Conservation (phyloP, 2,113 vertebrate genomes). For the Muntiacus reevesi region DNA sequence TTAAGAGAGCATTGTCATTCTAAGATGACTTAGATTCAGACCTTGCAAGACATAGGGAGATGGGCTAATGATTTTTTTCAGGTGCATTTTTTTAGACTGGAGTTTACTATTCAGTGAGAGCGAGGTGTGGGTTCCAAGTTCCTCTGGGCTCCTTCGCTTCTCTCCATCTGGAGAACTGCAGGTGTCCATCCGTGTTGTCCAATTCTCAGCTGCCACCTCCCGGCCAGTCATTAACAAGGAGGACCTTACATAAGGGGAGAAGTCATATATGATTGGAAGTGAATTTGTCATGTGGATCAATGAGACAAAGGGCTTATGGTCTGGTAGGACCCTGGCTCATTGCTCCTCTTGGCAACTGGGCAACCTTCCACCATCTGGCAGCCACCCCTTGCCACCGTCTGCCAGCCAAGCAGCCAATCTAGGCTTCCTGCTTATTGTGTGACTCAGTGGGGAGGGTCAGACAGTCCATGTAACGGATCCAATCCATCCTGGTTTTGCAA, state of each 20-base stretch:
- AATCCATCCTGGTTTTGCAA: neutral
- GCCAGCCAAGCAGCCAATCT: neutral
- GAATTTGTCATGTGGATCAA: slow-evolving; percentile 18
- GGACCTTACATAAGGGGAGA: neutral
- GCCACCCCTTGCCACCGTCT: slow-evolving; percentile 30
- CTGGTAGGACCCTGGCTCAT: neutral
- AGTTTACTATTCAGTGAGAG: neutral
- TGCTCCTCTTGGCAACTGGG: slow-evolving; percentile 7
- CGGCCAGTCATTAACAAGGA: neutral
- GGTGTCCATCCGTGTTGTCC: neutral
- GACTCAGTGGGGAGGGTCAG: neutral
- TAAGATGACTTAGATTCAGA: neutral
- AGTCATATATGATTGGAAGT: neutral
- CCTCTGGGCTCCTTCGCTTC: neutral
- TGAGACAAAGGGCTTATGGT: slow-evolving; percentile 47
- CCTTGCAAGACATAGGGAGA: neutral
- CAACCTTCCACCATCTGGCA: slow-evolving; percentile 35
- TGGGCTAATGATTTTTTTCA: neutral
- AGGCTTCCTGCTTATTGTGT: neutral
- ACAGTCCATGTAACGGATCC: neutral
- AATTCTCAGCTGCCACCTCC: slow-evolving; percentile 24
- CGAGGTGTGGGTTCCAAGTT: neutral
- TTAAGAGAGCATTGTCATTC: neutral
- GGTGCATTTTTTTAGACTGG: neutral
- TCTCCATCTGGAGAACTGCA: neutral